These are phyloP conservation scores for Magallana gigas DNA, from an alignment of 1,140 invertebrate species.

Conservation along the genomic window DNA sequence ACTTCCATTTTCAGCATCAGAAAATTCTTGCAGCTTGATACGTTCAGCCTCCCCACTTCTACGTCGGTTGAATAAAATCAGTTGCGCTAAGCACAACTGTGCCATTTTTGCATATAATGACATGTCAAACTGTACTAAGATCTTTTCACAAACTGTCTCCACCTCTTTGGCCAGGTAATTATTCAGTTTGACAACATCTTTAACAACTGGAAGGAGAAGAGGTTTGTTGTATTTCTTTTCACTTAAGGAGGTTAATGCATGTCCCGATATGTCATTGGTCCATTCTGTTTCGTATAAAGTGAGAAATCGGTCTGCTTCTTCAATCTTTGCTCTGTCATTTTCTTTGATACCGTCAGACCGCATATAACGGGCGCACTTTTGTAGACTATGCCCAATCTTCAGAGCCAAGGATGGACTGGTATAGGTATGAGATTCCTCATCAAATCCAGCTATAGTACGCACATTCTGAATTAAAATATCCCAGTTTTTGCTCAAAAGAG, in stretches of 20 bases:
- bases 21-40: constrained; percentile 24
- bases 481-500: constrained; percentile 22
- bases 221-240: constrained; percentile 43
- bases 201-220: constrained; percentile 23
- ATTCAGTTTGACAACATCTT: constrained; percentile 41
- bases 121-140: background rate
- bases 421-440: background rate
- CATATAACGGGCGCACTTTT: constrained; percentile 18
- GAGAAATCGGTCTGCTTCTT: constrained; percentile 7
- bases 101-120: constrained; percentile 13
- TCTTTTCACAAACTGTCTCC: background rate
- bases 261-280: constrained; percentile 42
- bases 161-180: constrained; percentile 11
- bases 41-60: constrained; percentile 45
- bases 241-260: constrained; percentile 11
- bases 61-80: constrained; percentile 40
- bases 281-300: constrained; percentile 11
- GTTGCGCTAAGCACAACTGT: constrained; percentile 44
- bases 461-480: constrained; percentile 30
- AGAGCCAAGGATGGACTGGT: constrained; percentile 8
- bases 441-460: background rate
- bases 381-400: constrained; percentile 29
- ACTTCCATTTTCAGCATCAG: constrained; percentile 4
- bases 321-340: background rate
- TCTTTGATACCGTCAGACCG: constrained; percentile 34